Base-by-base conservation (phyloP, 92 coral and sea anemone species). In the Diadumene lineata region DNA sequence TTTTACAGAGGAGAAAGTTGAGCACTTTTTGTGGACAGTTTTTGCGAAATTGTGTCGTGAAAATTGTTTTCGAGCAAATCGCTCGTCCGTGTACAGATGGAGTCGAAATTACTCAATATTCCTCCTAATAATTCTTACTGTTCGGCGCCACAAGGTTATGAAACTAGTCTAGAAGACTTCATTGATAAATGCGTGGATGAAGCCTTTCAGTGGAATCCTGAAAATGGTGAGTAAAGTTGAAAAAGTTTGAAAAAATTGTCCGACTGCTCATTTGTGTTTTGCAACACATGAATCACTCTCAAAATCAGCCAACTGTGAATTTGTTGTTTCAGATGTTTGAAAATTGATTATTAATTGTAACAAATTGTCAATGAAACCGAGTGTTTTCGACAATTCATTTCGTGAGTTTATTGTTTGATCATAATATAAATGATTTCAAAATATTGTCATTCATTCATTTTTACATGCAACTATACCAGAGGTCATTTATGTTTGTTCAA, bases 141-240 rank as follows among this genome's bases (percentile, higher is more conserved):
- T 34, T 21, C 56, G 32, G 77, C 43, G 16, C 27, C 62, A n/a
- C 63, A 70, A 18, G 30, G 13, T 7, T 50, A 31, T 24, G 77
- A 53, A 1, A 55, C 30, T 7, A 72, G 31, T 22, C 33, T 72
- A 44, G 77, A 72, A 15, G 77, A 72, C 0, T 56, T 72, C 23
- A 31, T 72, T 25, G 77, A 72, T 18, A 43, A 72, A 9, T 72
- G 77, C 15, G 77, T 72, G 2, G 77, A 72, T 4, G 23, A 31
- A 56, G 77, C 68, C 2, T 62, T 62, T 28, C 68, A 62, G 38
- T 31, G 38, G 68, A 16, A 19, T 23, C 68, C 68, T n/a, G 68
- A 62, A 27, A 26, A 62, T 7, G 46, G 33, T 72, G 66, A 58
- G 77, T 32, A 16, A 27, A 38, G 13, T 13, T n/a, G n/a, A n/a